These are phyloP conservation scores for Eulemur macaco DNA, from an alignment of 2,113 vertebrate species.

Conservation along the genomic window DNA sequence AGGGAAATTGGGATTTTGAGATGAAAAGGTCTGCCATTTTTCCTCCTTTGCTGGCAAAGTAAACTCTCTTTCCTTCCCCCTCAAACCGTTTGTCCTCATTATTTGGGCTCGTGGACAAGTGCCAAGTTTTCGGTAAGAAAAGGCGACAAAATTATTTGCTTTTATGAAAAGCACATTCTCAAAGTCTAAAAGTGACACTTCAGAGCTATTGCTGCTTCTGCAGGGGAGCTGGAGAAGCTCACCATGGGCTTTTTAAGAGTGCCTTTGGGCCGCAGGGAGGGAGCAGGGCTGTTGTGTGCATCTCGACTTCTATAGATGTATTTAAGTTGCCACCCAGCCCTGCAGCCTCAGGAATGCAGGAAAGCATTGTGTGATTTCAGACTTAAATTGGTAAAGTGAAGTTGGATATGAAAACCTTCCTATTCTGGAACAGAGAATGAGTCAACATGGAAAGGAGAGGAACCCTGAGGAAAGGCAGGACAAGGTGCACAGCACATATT, in stretches of 20 bases:
- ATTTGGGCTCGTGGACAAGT: no score
- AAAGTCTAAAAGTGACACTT: neutral
- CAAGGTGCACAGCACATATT: neutral
- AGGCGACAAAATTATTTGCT: neutral
- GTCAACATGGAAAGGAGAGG: neutral
- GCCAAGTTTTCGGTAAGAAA: no score
- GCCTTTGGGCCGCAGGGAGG: neutral
- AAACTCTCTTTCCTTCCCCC: no score
- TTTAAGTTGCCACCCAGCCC: neutral
- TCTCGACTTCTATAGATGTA: neutral
- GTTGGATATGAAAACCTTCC: neutral
- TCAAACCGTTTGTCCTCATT: no score
- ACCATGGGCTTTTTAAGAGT: neutral
- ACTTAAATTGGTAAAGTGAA: neutral
- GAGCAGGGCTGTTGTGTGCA: neutral
- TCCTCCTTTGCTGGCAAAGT: no score
- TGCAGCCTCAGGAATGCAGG: neutral
- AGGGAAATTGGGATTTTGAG: no score
- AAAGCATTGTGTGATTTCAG: neutral
- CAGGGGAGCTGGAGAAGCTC: neutral
- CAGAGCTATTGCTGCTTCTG: neutral
- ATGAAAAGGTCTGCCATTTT: no score
- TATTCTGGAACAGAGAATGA: neutral
- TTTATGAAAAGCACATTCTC: neutral
- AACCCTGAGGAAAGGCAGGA: fast-evolving